A percentile compares a stretch with the other conserved stretches of the same genome.
Conservation (phyloP, 2,888 invertebrate species). For the Creontiades dilutus region DNA sequence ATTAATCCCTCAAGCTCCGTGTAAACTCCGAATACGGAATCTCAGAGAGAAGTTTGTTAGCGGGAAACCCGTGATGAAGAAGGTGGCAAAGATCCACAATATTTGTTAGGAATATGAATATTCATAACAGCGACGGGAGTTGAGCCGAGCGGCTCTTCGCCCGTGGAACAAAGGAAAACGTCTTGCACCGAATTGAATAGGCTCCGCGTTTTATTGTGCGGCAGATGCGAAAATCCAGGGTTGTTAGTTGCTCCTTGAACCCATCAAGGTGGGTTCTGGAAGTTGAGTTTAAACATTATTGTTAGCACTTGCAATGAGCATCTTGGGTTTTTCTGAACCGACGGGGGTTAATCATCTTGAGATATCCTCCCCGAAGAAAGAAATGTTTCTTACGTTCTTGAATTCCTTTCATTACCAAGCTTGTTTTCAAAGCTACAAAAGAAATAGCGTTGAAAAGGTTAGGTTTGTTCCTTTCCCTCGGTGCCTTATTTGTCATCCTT, state of each 20-base stretch:
- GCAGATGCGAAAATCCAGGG: neutral
- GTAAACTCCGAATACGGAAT: constrained; percentile 35
- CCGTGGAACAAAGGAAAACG: constrained; percentile 20
- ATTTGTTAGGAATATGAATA: constrained; percentile 53
- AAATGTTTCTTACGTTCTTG: neutral
- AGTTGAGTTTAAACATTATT: too few species aligned
- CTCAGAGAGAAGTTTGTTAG: constrained; percentile 30
- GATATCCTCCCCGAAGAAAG: neutral
- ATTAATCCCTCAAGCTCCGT: constrained; percentile 28
- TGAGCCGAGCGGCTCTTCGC: neutral
- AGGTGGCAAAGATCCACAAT: constrained; percentile 38
- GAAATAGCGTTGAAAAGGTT: constrained; percentile 17
- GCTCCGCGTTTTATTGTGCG: constrained; percentile 34
- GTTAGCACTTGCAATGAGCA: neutral
- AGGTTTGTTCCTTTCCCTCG: neutral
- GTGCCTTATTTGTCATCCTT: neutral
- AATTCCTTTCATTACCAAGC: constrained; percentile 16
- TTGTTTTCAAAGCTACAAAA: constrained; percentile 22
- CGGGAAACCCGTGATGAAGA: constrained; percentile 37
- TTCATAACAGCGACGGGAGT: constrained; percentile 31
- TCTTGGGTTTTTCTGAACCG: neutral
- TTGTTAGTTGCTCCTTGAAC: constrained; percentile 3
- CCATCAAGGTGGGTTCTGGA: neutral
- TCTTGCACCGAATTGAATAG: constrained; percentile 26
- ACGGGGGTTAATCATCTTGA: constrained; percentile 20